phyloP scores from a whole-genome alignment of 2,113 vertebrate genomes.

The Nothobranchius kuhntae region DNA sequence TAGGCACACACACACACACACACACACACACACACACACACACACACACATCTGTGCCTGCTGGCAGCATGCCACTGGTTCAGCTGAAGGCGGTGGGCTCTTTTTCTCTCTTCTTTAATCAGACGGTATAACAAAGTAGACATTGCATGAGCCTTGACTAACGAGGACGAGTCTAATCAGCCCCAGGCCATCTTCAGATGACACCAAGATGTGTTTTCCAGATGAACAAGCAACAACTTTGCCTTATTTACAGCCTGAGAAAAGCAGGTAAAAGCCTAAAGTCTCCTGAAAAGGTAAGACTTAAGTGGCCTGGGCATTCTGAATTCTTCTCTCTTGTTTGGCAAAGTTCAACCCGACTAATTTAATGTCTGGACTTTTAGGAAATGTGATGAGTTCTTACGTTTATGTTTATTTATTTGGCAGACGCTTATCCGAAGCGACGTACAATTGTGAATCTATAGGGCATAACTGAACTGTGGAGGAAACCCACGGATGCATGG shows the following conservation, averaged over 20 bases:
- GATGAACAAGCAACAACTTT: constrained; percentile 52
- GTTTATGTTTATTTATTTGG: too few relatives aligned
- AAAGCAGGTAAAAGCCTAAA: constrained; percentile 37
- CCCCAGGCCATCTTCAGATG: constrained; percentile 53
- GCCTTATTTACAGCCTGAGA: constrained; percentile 42
- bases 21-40: not conserved
- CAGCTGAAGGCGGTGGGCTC: constrained; percentile 21
- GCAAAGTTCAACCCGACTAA: constrained; percentile 1
- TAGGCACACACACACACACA: not conserved
- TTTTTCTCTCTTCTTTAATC: constrained; percentile 57
- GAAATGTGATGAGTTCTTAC: not conserved
- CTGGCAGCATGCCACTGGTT: constrained; percentile 39
- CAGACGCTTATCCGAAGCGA: too few relatives aligned
- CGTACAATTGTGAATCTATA: too few relatives aligned
- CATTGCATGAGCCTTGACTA: constrained; percentile 45
- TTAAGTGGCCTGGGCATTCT: constrained; percentile 4
- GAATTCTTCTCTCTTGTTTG: constrained; percentile 33
- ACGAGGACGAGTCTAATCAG: constrained; percentile 51
- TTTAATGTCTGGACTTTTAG: not conserved
- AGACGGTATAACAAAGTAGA: constrained; percentile 46
- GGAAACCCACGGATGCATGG: too few relatives aligned
- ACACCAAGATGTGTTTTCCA: constrained; percentile 68
- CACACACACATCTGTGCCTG: constrained; percentile 50
- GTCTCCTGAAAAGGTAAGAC: constrained; percentile 42
- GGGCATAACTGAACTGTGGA: too few relatives aligned